Evolutionary conservation across 2,113 vertebrate genomes (phyloP).

Genomic region (Xerus inauris): DNA sequence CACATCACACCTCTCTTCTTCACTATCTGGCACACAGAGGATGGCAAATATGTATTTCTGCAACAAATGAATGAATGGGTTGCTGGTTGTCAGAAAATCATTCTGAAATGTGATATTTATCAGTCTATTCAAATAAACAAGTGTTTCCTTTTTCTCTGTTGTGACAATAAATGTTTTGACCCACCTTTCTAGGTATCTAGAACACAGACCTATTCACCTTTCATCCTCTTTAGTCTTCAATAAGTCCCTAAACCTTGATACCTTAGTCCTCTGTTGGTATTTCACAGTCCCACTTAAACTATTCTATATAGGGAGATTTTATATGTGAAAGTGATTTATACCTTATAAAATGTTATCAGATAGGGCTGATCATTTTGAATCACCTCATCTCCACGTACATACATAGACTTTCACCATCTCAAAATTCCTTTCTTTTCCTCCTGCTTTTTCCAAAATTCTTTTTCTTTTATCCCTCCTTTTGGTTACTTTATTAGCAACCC

Average conservation of each 20-base stretch:
- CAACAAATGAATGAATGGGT: background rate
- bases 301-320: background rate
- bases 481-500: background rate
- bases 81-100: background rate
- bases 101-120: background rate
- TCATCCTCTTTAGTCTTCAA: background rate
- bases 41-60: background rate
- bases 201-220: background rate
- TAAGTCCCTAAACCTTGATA: background rate
- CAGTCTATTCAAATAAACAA: background rate
- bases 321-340: background rate
- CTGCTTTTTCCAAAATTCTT: background rate
- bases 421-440: background rate
- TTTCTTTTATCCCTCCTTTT: background rate
- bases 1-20: background rate
- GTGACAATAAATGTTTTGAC: background rate
- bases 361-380: background rate
- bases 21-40: background rate
- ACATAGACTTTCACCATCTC: background rate
- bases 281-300: background rate
- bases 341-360: background rate
- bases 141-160: background rate
- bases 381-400: background rate
- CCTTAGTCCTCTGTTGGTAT: background rate
- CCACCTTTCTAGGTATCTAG: background rate